Evolutionary conservation across 2,888 invertebrate species (phyloP).

Genomic region (Empis stercorea): DNA sequence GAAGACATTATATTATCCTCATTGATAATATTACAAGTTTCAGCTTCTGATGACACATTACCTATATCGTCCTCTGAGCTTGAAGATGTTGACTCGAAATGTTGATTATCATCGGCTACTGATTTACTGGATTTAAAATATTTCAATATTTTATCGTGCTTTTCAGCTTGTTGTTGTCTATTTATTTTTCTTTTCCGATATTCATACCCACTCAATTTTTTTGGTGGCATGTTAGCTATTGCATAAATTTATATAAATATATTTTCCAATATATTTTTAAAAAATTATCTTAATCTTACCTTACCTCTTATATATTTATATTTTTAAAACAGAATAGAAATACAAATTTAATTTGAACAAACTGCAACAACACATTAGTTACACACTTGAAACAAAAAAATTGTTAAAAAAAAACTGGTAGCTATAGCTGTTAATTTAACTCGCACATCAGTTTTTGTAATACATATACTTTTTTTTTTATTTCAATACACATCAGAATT

Average conservation of each 20-base stretch:
- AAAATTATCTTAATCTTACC: not conserved
- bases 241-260: not conserved
- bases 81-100: not conserved
- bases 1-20: not conserved
- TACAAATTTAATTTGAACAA: too few relatives aligned
- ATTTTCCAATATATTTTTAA: not conserved
- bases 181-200: not conserved
- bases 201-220: not conserved
- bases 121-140: not conserved
- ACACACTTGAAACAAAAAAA: not conserved
- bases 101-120: not conserved
- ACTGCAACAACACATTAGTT: not conserved
- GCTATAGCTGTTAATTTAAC: not conserved
- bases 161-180: not conserved
- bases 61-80: not conserved
- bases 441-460: too few relatives aligned
- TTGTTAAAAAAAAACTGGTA: not conserved
- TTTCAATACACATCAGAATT: not conserved
- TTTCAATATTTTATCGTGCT: not conserved
- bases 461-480: not conserved
- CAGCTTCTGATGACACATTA: not conserved
- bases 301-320: too few relatives aligned
- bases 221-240: not conserved
- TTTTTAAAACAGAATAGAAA: not conserved
- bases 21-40: not conserved